A percentile compares a stretch with the other conserved stretches of the same genome.
phyloP scores from a whole-genome alignment of 2,888 invertebrate species.

The Temnothorax ravouxi region DNA sequence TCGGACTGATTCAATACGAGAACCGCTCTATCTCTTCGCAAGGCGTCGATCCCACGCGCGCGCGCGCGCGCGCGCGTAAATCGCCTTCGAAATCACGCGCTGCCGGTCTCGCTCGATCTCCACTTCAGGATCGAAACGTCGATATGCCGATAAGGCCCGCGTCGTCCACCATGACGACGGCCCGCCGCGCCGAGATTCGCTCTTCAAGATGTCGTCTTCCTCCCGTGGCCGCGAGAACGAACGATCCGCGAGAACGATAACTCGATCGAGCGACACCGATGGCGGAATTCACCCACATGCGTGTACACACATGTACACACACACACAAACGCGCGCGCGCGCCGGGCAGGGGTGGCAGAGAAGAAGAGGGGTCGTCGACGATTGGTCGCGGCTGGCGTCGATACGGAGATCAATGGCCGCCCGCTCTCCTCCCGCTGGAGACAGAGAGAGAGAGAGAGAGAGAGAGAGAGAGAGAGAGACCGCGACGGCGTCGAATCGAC shows the following conservation, averaged over 20 bases:
- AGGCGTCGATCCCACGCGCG: neutral
- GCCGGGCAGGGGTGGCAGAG: constrained; percentile 32
- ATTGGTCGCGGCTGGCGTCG: constrained; percentile 68
- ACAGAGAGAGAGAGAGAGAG: constrained; percentile 15
- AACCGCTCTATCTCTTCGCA: too few species aligned
- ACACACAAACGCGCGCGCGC: neutral
- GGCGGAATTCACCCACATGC: constrained; percentile 37
- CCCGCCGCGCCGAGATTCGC: constrained; percentile 50
- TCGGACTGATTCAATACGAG: neutral
- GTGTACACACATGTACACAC: neutral
- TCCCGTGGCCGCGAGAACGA: constrained; percentile 31
- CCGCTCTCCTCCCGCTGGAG: constrained; percentile 31
- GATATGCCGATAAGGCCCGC: constrained; percentile 58
- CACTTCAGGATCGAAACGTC: constrained; percentile 62
- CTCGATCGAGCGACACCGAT: constrained; percentile 28
- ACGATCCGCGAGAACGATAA: constrained; percentile 54
- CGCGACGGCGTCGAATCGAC: constrained; percentile 45
- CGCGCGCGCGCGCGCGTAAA: constrained; percentile 14
- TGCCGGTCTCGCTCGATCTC: neutral
- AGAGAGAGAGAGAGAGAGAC: constrained; percentile 20
- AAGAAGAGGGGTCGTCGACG: constrained; percentile 50
- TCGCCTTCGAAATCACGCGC: neutral
- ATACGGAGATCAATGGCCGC: constrained; percentile 78
- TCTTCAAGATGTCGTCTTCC: constrained; percentile 70
- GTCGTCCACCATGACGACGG: constrained; percentile 56